Percentiles rank a stretch among this genome's conserved stretches.
These are phyloP conservation scores for Poeciliopsis turneri DNA, from an alignment of 2,797 vertebrate species.

Conservation along the genomic window DNA sequence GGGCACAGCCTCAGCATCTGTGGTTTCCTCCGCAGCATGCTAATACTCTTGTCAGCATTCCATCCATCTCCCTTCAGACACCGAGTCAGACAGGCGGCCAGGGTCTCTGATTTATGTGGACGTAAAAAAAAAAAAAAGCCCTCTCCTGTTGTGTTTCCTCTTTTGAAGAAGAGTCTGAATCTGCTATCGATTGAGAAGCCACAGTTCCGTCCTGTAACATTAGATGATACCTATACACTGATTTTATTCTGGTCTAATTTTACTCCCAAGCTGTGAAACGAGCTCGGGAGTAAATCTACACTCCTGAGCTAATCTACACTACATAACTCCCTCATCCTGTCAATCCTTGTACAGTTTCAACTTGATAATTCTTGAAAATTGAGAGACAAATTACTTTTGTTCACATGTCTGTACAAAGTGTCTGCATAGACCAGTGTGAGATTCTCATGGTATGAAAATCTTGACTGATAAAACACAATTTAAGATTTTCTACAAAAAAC, in stretches of 20 bases:
- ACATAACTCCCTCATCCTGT: neutral
- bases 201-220: conserved; percentile 54
- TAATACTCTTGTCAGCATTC: conserved; percentile 73
- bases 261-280: conserved; percentile 9
- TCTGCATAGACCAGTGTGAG: neutral
- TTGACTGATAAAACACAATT: neutral
- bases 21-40: conserved; percentile 60
- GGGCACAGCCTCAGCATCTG: conserved; percentile 54
- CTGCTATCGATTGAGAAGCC: conserved; percentile 57
- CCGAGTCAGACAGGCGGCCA: conserved; percentile 52
- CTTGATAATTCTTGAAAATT: neutral
- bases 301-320: neutral
- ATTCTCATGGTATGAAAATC: neutral
- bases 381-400: neutral
- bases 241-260: conserved; percentile 14
- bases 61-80: conserved; percentile 55
- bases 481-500: neutral
- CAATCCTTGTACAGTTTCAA: neutral
- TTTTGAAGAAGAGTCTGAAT: conserved; percentile 18
- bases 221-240: conserved; percentile 34
- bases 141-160: conserved; percentile 39
- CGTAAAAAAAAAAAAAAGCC: conserved; percentile 35
- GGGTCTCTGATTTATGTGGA: conserved; percentile 32
- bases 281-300: too few species aligned
- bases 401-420: neutral